Percentiles rank a stretch among this genome's conserved stretches.
Conservation (phyloP, 1,140 invertebrate species). For the Drosophila ironensis region DNA sequence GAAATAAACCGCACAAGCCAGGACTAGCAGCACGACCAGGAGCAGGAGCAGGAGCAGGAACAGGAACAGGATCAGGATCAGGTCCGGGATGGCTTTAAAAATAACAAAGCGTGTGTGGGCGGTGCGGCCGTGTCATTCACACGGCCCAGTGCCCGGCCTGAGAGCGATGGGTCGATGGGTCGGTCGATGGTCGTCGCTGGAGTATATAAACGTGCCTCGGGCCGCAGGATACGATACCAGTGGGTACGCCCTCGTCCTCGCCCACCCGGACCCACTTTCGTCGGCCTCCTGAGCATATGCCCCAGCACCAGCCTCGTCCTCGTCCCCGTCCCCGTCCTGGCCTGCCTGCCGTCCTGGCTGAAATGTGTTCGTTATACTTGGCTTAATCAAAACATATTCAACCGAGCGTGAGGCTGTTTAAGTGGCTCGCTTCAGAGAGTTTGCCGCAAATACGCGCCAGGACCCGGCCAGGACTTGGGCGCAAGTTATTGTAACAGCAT, state of each 20-base stretch:
- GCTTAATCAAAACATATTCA: slow-evolving; percentile 79
- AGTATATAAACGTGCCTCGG: slow-evolving; percentile 65
- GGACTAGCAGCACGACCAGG: no score
- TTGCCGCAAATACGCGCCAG: slow-evolving; percentile 65
- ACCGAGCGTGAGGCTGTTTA: slow-evolving; percentile 75
- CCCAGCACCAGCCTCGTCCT: not conserved
- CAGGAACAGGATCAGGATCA: not conserved
- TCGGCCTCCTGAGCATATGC: slow-evolving; percentile 3
- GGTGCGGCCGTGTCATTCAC: slow-evolving; percentile 53
- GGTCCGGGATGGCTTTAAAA: slow-evolving; percentile 39
- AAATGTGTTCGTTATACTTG: slow-evolving; percentile 79
- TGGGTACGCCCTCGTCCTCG: not conserved
- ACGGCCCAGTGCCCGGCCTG: slow-evolving; percentile 59
- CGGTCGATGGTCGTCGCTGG: slow-evolving; percentile 50
- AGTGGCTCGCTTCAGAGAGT: slow-evolving; percentile 77
- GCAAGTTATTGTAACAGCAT: slow-evolving; percentile 76
- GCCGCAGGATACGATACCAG: not conserved
- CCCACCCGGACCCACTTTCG: slow-evolving; percentile 35
- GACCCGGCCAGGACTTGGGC: slow-evolving; percentile 1
- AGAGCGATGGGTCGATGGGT: slow-evolving; percentile 15
- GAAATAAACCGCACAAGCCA: slow-evolving; percentile 37
- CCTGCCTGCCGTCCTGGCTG: no score
- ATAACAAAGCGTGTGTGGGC: slow-evolving; percentile 33
- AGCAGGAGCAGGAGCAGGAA: no score
- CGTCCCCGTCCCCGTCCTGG: slow-evolving; percentile 17